Conservation (phyloP, 2,797 vertebrate species). For the Scarus forsteni region DNA sequence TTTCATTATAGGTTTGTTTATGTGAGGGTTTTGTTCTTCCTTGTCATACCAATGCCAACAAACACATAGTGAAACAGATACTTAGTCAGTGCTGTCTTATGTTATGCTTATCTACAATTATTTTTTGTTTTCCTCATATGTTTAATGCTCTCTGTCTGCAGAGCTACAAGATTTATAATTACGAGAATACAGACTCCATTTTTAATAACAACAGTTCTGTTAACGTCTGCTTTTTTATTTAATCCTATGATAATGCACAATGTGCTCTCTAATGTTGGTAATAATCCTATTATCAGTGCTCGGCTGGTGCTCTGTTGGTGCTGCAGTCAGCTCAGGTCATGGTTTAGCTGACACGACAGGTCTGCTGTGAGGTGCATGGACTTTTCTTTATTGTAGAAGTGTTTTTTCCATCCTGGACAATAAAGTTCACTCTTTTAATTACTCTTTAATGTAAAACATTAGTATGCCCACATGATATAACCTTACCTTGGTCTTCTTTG, state of each 20-base stretch:
- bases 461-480: neutral
- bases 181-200: slow-evolving; percentile 1
- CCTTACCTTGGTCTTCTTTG: no score
- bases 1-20: slow-evolving; percentile 35
- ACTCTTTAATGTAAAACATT: neutral
- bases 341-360: slow-evolving; percentile 38
- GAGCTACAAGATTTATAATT: neutral
- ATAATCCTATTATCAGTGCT: slow-evolving; percentile 59
- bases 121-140: neutral
- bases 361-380: slow-evolving; percentile 24
- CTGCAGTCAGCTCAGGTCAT: slow-evolving; percentile 49
- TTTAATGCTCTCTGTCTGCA: neutral
- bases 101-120: neutral
- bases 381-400: slow-evolving; percentile 12
- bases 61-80: slow-evolving; percentile 1
- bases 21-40: slow-evolving; percentile 7
- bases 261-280: slow-evolving; percentile 29
- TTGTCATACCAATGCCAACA: slow-evolving; percentile 5
- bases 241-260: slow-evolving; percentile 26
- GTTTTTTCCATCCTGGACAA: neutral
- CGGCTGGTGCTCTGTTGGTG: slow-evolving; percentile 50
- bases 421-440: neutral
- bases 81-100: slow-evolving; percentile 19
- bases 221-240: slow-evolving; percentile 23
- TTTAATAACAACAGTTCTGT: neutral